Evolutionary conservation across 2,888 invertebrate genomes (phyloP).

Genomic region (Morinoia aosen): DNA sequence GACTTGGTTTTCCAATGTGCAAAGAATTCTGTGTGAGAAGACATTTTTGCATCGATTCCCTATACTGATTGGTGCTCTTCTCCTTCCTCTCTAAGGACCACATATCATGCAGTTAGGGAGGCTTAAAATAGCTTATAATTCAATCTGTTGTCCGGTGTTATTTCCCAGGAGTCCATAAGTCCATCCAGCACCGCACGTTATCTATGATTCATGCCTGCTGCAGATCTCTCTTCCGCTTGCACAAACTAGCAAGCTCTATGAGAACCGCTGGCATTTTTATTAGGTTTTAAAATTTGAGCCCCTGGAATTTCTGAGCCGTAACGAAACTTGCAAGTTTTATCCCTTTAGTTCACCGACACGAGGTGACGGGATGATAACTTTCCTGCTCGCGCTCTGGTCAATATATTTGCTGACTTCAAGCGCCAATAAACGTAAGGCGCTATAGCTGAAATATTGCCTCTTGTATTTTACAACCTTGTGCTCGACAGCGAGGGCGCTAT

Average conservation of each 20-base stretch:
- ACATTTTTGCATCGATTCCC: too few species aligned
- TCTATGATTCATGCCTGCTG: background rate
- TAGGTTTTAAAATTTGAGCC: background rate
- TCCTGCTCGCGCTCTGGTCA: background rate
- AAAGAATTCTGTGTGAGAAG: too few species aligned
- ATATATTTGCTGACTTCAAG: background rate
- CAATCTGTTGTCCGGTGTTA: background rate
- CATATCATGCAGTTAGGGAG: too few species aligned
- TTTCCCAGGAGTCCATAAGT: background rate
- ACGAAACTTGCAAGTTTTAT: too few species aligned
- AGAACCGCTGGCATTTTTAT: background rate
- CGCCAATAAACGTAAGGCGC: conserved; percentile 3
- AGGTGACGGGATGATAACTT: background rate
- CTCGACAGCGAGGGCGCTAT: conserved; percentile 4
- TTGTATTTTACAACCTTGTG: background rate
- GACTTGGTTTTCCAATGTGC: too few species aligned
- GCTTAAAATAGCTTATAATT: background rate
- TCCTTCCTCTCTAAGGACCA: too few species aligned
- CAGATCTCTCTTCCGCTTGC: background rate
- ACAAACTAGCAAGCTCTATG: background rate
- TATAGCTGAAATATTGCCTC: conserved; percentile 4
- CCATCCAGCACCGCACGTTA: background rate
- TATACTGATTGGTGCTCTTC: too few species aligned
- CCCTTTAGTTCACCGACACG: background rate
- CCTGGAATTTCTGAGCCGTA: background rate